These are phyloP conservation scores for Siphamia tubifer DNA, from an alignment of 2,113 vertebrate species.

Conservation along the genomic window DNA sequence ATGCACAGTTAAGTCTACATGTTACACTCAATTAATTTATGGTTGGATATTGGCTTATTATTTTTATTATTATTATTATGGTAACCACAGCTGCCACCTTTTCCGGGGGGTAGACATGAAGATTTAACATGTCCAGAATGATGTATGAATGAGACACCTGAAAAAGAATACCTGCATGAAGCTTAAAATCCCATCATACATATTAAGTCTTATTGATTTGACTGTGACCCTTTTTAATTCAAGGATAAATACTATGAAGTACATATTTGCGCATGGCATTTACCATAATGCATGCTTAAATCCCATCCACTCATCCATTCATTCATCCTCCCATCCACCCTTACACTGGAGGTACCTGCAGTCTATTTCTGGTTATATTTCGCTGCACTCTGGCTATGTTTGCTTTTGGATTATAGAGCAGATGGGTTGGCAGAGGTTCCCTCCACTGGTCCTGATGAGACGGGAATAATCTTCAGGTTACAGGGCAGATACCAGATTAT, in stretches of 20 bases:
- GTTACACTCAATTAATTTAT: too few species aligned
- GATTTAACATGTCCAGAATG: too few species aligned
- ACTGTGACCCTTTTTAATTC: not conserved
- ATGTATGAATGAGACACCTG: too few species aligned
- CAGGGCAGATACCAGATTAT: slow-evolving; percentile 61
- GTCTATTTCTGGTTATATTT: slow-evolving; percentile 9
- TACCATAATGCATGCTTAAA: not conserved
- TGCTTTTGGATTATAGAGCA: slow-evolving; percentile 54
- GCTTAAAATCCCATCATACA: not conserved
- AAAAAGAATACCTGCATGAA: too few species aligned
- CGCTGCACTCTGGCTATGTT: slow-evolving; percentile 6
- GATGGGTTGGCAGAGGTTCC: slow-evolving; percentile 53
- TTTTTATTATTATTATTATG: too few species aligned
- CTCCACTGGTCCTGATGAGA: slow-evolving; percentile 62
- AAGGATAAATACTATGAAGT: too few species aligned
- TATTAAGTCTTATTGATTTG: not conserved
- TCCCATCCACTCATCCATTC: not conserved
- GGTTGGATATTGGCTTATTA: too few species aligned
- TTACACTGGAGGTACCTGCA: slow-evolving; percentile 7
- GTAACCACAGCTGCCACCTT: too few species aligned
- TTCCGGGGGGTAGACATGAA: too few species aligned
- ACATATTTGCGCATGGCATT: too few species aligned
- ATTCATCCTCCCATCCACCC: not conserved
- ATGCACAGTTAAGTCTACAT: too few species aligned
- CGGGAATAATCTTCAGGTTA: slow-evolving; percentile 74